Base-by-base conservation (phyloP, 2,888 invertebrate species). In the Chrysolina americana region DNA sequence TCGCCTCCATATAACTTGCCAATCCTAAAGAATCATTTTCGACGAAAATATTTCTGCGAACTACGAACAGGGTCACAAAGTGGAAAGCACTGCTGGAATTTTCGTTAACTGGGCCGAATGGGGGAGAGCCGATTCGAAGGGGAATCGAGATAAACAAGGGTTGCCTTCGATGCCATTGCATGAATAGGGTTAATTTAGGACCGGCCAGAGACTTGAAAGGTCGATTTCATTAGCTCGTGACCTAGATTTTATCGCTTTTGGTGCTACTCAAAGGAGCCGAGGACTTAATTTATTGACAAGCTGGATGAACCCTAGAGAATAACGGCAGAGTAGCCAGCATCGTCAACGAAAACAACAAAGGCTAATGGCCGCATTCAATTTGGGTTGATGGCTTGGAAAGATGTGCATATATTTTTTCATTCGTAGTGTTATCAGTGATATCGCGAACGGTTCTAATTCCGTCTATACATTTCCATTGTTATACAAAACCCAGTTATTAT, bases 131-230 rank as follows among this genome's bases (percentile, higher is more conserved):
- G 3, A 28, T 23, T 36, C n/a, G 59, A 59, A 59, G 59, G 59
- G 59, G 36, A 28, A 9, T 13, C 59, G 59, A 59, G n/a, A 59
- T 59, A 59, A 59, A 59, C 59, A 59, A 59, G 59, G 59, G 59
- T 59, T 59, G 59, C 59, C 36, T n/a, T 28, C 59, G 28, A 28
- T 59, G 28, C 36, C 59, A 59, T 59, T 59, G 15, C 23, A 17
- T 59, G 59, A 59, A 59, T 23, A 59, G 59, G 59, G 23, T 59
- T 59, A 59, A 59, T 59, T 59, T 59, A 53, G 59, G 59, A 15
- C 13, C 36, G n/a, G 59, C n/a, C 23, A 9, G 15, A n/a, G 23
- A 36, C 59, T 59, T 8, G 36, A n/a, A 28, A 59, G 59, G 59
- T 59, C 36, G 59, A 50, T 59, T 59, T 59, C n/a, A 59, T 28